Conservation (phyloP, 2,113 vertebrate genomes). For the Gnathochromis pfefferi region DNA sequence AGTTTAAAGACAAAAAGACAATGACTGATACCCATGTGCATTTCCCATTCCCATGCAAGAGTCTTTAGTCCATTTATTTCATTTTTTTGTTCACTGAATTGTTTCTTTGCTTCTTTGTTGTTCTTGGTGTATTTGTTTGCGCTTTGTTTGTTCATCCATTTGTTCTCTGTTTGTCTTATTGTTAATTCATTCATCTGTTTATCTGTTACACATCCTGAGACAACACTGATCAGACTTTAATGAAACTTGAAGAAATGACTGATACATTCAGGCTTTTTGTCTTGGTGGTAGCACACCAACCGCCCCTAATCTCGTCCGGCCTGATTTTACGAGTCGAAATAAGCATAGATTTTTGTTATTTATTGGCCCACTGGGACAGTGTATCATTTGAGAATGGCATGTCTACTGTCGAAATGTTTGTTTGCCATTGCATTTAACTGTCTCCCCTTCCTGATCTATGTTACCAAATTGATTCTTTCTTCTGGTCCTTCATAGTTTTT, state of each 20-base stretch:
- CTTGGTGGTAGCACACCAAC: neutral
- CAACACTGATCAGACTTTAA: neutral
- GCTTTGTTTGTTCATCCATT: neutral
- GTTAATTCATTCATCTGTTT: conserved; percentile 19
- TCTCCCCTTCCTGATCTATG: neutral
- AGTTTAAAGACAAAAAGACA: neutral
- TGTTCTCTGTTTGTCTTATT: neutral
- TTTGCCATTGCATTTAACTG: neutral
- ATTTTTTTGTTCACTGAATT: neutral
- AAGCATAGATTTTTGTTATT: neutral
- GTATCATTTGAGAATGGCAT: neutral
- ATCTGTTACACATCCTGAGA: neutral
- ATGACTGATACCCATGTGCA: neutral
- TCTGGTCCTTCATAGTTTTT: neutral
- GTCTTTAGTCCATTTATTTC: neutral
- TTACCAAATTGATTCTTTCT: neutral
- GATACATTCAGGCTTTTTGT: neutral
- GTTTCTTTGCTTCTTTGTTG: neutral
- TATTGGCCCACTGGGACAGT: neutral
- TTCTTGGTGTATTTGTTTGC: neutral
- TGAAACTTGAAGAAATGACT: neutral
- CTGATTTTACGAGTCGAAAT: neutral
- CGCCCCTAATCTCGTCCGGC: neutral
- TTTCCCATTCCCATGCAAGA: neutral
- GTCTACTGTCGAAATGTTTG: neutral